Conservation (phyloP, 2,113 vertebrate species). For the Orientallactaga bullata region DNA sequence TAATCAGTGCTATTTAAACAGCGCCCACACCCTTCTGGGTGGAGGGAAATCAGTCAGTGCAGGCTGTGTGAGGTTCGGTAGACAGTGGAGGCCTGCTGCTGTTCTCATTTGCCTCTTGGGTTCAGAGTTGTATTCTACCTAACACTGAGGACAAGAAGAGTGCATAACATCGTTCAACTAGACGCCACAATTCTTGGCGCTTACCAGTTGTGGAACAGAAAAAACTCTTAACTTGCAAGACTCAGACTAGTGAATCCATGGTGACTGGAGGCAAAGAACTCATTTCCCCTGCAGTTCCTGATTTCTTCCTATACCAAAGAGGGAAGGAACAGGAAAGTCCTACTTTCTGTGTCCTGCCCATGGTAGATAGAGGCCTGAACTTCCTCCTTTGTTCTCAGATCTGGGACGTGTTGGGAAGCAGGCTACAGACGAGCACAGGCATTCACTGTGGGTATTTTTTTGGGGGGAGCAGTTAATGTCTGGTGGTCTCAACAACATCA, state of each 20-base stretch:
- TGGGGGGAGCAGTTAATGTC: not conserved
- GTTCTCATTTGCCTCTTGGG: not conserved
- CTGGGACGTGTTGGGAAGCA: not conserved
- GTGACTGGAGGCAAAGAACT: conserved; percentile 21
- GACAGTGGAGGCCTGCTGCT: not conserved
- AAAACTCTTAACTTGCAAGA: conserved; percentile 25
- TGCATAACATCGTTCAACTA: conserved; percentile 9
- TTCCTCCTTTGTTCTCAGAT: conserved; percentile 42
- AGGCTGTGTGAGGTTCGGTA: not conserved
- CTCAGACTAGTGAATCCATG: not conserved
- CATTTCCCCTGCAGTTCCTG: conserved; percentile 32
- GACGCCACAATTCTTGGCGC: conserved; percentile 38
- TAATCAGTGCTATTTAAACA: conserved; percentile 24
- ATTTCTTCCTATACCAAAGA: conserved; percentile 13
- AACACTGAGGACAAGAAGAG: conserved; percentile 43
- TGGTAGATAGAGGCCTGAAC: not conserved
- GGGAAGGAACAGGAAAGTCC: not conserved
- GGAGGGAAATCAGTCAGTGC: not conserved
- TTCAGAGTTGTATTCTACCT: conserved; percentile 39
- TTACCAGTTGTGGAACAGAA: conserved; percentile 44
- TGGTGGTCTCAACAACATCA: not conserved
- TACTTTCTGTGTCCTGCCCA: not conserved
- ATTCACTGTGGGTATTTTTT: not conserved
- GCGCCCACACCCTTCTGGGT: not conserved
- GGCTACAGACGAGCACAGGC: not conserved